Evolutionary conservation across 2,113 vertebrate species (phyloP).

Genomic region (Spheniscus mendiculus): DNA sequence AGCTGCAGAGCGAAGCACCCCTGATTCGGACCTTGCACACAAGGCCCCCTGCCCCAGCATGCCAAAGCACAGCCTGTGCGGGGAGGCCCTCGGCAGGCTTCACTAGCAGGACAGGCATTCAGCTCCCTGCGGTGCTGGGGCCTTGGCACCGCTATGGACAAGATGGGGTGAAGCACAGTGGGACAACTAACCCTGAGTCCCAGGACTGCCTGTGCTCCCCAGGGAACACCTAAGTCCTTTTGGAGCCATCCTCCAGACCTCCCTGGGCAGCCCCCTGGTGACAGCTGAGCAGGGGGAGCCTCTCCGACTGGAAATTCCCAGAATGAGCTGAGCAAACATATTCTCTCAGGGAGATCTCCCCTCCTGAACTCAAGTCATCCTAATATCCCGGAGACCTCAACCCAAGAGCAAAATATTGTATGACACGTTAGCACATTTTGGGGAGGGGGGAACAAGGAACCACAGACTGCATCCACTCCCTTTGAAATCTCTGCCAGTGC

Average conservation of each 20-base stretch:
- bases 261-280: neutral
- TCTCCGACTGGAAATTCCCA: neutral
- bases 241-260: neutral
- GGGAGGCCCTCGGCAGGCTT: accelerated
- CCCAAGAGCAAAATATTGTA: neutral
- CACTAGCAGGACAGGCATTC: accelerated
- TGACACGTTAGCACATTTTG: neutral
- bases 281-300: neutral
- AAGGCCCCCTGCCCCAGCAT: neutral
- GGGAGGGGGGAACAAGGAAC: neutral
- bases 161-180: neutral
- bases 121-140: accelerated
- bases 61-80: accelerated
- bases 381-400: neutral
- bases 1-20: neutral
- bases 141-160: accelerated
- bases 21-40: accelerated
- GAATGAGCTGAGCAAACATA: neutral
- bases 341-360: neutral
- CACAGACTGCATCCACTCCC: neutral
- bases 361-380: neutral
- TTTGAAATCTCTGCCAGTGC: neutral
- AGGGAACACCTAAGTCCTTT: neutral
- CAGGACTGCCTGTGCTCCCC: neutral
- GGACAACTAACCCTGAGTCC: neutral